Evolutionary conservation across 2,888 invertebrate species (phyloP).

Genomic region (Linnaemya vulpina): DNA sequence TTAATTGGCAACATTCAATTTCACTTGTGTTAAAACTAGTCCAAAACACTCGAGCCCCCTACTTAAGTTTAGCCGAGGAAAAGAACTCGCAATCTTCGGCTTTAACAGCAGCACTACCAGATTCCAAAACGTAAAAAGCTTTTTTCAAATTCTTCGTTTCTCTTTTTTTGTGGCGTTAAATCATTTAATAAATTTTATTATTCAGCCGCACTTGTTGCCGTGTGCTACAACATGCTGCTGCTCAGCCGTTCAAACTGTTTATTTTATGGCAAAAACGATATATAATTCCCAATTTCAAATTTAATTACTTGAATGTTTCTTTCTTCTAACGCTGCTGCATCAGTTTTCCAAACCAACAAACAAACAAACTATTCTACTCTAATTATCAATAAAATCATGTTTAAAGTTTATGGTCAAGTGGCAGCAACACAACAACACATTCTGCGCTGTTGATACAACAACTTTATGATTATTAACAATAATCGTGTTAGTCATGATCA

Average conservation of each 20-base stretch:
- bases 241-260: constrained; percentile 29
- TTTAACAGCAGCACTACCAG: background rate
- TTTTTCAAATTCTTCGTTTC: too few relatives aligned
- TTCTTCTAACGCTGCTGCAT: background rate
- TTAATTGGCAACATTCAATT: too few relatives aligned
- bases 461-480: constrained; percentile 60
- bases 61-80: too few relatives aligned
- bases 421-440: constrained; percentile 4
- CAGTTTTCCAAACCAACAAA: background rate
- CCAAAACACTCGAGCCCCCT: too few relatives aligned
- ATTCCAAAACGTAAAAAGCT: too few relatives aligned
- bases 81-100: too few relatives aligned
- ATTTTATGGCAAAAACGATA: constrained; percentile 46
- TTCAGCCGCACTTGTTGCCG: constrained; percentile 19
- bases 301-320: constrained; percentile 18
- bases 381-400: constrained; percentile 71
- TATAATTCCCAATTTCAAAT: constrained; percentile 35
- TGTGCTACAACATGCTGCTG: constrained; percentile 22
- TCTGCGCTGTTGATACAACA: constrained; percentile 19
- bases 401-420: constrained; percentile 64
- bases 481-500: background rate
- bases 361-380: constrained; percentile 67
- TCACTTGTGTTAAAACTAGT: too few relatives aligned
- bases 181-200: constrained; percentile 29
- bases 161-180: too few relatives aligned